Conservation (phyloP, 2,113 vertebrate species). For the Ochotona princeps region DNA sequence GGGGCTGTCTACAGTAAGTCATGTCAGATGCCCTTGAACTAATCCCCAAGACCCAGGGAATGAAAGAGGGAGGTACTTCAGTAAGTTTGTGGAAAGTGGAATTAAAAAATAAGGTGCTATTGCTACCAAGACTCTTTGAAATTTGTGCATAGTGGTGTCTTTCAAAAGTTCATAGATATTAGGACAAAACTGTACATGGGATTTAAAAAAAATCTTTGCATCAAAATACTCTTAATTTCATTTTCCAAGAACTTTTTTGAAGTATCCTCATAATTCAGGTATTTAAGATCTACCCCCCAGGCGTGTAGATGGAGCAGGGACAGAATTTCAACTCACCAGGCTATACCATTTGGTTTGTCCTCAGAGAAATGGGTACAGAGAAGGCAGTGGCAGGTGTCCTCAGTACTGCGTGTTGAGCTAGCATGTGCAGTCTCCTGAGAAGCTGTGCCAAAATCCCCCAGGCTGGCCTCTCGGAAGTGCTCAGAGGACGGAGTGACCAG, state of each 20-base stretch:
- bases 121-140: too few relatives aligned
- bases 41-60: background rate
- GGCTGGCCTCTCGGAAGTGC: background rate
- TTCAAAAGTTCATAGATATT: too few relatives aligned
- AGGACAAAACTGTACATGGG: too few relatives aligned
- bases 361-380: background rate
- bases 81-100: too few relatives aligned
- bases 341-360: background rate
- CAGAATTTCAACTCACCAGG: background rate
- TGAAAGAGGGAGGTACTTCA: background rate
- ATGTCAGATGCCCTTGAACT: background rate
- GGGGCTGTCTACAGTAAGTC: background rate
- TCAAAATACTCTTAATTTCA: too few relatives aligned
- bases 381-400: background rate
- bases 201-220: too few relatives aligned
- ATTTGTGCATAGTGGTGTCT: too few relatives aligned
- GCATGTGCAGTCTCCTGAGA: background rate
- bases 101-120: too few relatives aligned
- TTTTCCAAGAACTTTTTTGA: too few relatives aligned
- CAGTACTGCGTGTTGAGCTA: background rate
- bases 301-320: background rate
- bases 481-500: background rate
- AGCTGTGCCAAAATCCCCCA: background rate
- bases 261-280: background rate
- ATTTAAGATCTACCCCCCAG: background rate